Conservation (phyloP, 2,797 vertebrate species). For the Melopsittacus undulatus region DNA sequence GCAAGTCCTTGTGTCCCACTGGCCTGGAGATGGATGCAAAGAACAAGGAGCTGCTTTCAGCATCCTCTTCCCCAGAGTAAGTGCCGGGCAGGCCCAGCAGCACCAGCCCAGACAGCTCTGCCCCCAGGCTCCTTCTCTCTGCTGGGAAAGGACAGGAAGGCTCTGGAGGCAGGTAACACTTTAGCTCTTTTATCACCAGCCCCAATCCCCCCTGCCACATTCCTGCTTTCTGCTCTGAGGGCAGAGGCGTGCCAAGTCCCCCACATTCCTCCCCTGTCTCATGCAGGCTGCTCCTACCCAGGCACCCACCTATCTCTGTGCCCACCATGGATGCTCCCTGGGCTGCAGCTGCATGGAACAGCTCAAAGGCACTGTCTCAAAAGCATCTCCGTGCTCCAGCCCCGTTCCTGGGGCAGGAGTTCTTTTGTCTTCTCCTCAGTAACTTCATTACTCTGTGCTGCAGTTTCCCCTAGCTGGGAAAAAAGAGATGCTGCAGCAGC, state of each 20-base stretch:
- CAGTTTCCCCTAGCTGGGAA: background rate
- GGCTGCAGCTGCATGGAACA: background rate
- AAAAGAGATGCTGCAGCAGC: background rate
- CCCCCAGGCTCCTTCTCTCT: background rate
- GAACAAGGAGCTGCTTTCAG: conserved; percentile 16
- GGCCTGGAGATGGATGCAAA: background rate
- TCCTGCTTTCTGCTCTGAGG: conserved; percentile 49
- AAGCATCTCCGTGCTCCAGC: background rate
- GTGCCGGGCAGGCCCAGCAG: background rate
- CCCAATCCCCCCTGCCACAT: background rate
- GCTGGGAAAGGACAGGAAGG: conserved; percentile 26
- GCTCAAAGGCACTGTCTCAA: background rate
- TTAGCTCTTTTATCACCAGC: conserved; percentile 55
- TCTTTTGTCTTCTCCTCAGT: background rate
- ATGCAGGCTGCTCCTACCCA: background rate
- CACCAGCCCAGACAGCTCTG: conserved; percentile 15
- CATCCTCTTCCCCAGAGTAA: background rate
- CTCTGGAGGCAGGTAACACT: conserved; percentile 33
- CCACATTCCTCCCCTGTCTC: background rate
- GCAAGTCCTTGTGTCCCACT: background rate
- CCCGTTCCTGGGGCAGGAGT: background rate
- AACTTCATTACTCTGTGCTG: fast-evolving
- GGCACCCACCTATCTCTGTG: background rate
- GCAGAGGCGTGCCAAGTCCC: conserved; percentile 35
- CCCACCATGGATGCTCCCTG: background rate